Conservation (phyloP, 1,140 invertebrate genomes). For the Lucilia cuprina region DNA sequence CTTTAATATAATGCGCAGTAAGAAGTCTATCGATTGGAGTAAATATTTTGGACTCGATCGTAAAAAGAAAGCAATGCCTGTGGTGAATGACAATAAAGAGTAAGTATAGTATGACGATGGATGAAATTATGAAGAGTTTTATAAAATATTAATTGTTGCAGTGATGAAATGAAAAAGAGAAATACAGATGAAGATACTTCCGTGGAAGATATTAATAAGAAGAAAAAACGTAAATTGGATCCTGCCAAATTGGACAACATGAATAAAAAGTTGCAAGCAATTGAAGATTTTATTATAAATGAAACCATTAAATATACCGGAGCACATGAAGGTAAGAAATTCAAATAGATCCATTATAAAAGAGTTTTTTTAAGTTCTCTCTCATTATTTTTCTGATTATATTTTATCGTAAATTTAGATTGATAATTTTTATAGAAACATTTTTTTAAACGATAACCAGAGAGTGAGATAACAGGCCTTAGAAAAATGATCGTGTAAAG, state of each 20-base stretch:
- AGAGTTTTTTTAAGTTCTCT: too few relatives aligned
- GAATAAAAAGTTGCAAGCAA: constrained; percentile 73
- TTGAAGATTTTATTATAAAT: constrained; percentile 77
- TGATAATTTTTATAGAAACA: too few relatives aligned
- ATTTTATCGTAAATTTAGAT: too few relatives aligned
- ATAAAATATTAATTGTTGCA: neutral
- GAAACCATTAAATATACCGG: constrained; percentile 78
- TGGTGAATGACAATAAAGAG: neutral
- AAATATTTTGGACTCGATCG: constrained; percentile 84
- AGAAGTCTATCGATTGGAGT: constrained; percentile 85
- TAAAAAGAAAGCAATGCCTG: constrained; percentile 68
- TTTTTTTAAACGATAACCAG: too few relatives aligned
- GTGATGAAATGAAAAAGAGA: constrained; percentile 45
- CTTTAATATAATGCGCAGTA: constrained; percentile 60
- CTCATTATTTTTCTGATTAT: too few relatives aligned
- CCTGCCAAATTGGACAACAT: constrained; percentile 69
- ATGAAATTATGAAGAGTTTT: neutral
- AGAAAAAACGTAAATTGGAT: constrained; percentile 57
- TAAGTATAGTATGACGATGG: neutral
- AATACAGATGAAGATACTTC: constrained; percentile 39
- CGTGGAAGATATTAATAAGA: constrained; percentile 41
- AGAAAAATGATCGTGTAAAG: too few relatives aligned
- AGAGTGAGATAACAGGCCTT: too few relatives aligned
- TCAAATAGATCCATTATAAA: neutral
- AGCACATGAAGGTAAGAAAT: constrained; percentile 64